A percentile compares a stretch with the other conserved stretches of the same genome.
Conservation (phyloP, 2,888 invertebrate species). For the Pristionchus entomophagus region DNA sequence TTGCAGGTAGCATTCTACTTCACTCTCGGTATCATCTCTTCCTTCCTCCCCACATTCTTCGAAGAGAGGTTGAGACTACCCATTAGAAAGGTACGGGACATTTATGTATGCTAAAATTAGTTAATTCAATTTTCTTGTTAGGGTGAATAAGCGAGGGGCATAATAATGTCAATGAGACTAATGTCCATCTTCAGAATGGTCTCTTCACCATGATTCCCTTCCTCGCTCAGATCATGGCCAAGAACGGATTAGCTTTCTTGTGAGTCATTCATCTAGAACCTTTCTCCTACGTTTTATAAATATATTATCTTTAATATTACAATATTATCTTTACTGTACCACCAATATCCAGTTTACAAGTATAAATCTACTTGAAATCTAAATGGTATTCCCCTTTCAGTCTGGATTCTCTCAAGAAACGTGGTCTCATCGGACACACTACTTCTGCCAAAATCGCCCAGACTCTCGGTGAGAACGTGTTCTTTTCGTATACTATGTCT, state of each 20-base stretch:
- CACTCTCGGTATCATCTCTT: conserved; percentile 30
- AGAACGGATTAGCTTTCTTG: conserved; percentile 41
- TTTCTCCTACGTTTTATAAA: background rate
- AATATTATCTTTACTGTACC: too few species aligned
- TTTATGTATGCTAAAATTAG: background rate
- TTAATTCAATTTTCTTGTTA: too few species aligned
- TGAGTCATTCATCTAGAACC: background rate
- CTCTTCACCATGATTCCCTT: conserved; percentile 45
- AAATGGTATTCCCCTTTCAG: background rate
- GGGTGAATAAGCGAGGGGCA: background rate
- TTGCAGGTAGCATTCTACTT: conserved; percentile 39
- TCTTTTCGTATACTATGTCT: background rate
- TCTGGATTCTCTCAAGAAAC: conserved; percentile 24
- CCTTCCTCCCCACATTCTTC: conserved; percentile 39
- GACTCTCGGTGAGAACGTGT: background rate
- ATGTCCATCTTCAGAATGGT: conserved; percentile 33
- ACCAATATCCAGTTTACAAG: too few species aligned
- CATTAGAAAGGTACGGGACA: background rate
- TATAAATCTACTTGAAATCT: background rate
- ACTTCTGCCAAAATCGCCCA: conserved; percentile 32
- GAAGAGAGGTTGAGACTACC: conserved; percentile 40
- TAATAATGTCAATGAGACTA: background rate
- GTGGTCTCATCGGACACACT: conserved; percentile 33
- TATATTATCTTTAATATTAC: background rate
- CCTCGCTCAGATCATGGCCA: conserved; percentile 29